Conservation (phyloP, 1,140 invertebrate species). For the Neodiprion fabricii region DNA sequence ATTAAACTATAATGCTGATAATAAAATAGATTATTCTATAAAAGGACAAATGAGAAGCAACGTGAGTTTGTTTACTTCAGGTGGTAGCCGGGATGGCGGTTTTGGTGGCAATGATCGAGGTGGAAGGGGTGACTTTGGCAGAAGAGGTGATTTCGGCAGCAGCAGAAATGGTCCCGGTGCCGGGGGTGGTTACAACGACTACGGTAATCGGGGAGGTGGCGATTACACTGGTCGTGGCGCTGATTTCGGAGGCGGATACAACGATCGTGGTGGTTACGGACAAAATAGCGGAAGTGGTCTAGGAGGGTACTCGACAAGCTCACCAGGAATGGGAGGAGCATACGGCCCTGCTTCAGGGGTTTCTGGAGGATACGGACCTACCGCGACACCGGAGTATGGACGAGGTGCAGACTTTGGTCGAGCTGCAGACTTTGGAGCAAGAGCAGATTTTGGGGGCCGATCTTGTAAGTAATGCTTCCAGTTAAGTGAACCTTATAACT, state of each 20-base stretch:
- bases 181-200: constrained; percentile 57
- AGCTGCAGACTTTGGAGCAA: constrained; percentile 50
- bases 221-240: constrained; percentile 52
- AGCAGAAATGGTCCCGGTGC: constrained; percentile 46
- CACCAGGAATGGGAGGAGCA: constrained; percentile 52
- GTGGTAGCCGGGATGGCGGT: neutral
- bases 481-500: too few species aligned
- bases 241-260: constrained; percentile 43
- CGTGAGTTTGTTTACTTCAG: neutral
- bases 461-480: neutral
- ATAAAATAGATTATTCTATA: neutral
- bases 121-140: neutral
- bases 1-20: neutral
- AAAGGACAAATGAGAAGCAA: neutral
- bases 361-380: constrained; percentile 53
- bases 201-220: constrained; percentile 53
- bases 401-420: constrained; percentile 52
- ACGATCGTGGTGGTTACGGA: constrained; percentile 53
- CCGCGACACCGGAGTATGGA: constrained; percentile 53
- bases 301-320: constrained; percentile 52
- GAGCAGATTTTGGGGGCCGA: constrained; percentile 53
- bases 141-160: neutral
- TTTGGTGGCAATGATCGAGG: neutral
- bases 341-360: constrained; percentile 53
- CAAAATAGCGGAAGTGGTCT: constrained; percentile 53